Conservation (phyloP, 2,113 vertebrate genomes). For the Phrynocephalus versicolor region DNA sequence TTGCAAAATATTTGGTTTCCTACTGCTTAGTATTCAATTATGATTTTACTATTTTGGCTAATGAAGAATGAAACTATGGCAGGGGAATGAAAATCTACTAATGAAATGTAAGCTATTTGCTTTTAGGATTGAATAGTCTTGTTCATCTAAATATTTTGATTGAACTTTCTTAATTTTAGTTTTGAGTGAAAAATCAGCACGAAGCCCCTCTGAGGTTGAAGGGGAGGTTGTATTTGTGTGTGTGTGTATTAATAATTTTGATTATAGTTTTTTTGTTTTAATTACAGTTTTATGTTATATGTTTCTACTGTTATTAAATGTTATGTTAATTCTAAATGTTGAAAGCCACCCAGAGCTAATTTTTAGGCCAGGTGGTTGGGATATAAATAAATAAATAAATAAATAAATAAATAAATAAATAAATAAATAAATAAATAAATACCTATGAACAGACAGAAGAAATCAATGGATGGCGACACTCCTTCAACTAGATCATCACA, state of each 20-base stretch:
- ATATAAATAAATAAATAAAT: too few species aligned
- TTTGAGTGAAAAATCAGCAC: not conserved
- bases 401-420: too few species aligned
- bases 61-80: slow-evolving; percentile 16
- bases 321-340: too few species aligned
- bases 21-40: slow-evolving; percentile 17
- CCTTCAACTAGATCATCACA: not conserved
- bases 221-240: too few species aligned
- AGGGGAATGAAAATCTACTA: slow-evolving; percentile 21
- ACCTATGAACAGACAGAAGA: not conserved
- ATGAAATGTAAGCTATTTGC: slow-evolving; percentile 7
- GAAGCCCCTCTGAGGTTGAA: not conserved
- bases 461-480: not conserved
- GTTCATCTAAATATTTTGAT: not conserved
- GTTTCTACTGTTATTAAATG: too few species aligned
- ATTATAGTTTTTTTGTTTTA: too few species aligned
- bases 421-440: too few species aligned
- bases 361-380: too few species aligned
- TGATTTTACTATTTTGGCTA: slow-evolving; percentile 35
- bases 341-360: too few species aligned
- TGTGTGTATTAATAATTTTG: too few species aligned
- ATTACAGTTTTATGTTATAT: too few species aligned
- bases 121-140: slow-evolving; percentile 16
- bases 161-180: not conserved
- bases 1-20: slow-evolving; percentile 39